A percentile compares a stretch with the other conserved stretches of the same genome.
Conservation (phyloP, 2,797 vertebrate genomes). For the Labroides dimidiatus region DNA sequence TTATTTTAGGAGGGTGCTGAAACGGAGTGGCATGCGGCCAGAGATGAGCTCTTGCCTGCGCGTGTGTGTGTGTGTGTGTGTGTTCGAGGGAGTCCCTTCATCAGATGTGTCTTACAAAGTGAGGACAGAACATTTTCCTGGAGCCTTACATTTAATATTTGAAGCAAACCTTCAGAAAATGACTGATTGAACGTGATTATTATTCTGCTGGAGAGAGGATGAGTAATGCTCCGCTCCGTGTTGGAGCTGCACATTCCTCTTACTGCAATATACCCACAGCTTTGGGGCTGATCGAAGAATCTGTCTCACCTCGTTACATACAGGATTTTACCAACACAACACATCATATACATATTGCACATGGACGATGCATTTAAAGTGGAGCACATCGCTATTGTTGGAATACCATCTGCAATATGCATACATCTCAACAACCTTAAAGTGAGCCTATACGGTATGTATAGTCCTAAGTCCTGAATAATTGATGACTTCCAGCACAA, state of each 20-base stretch:
- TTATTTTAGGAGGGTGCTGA: slow-evolving; percentile 57
- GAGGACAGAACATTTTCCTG: slow-evolving; percentile 40
- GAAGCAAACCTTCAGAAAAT: slow-evolving; percentile 38
- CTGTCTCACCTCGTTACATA: slow-evolving; percentile 11
- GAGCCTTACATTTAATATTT: slow-evolving; percentile 42
- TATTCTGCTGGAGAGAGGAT: slow-evolving; percentile 6
- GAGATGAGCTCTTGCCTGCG: slow-evolving; percentile 45
- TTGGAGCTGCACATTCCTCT: slow-evolving; percentile 20
- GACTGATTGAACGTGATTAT: slow-evolving; percentile 41
- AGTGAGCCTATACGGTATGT: slow-evolving; percentile 28
- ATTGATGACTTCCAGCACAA: slow-evolving; percentile 67
- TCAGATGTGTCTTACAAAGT: slow-evolving; percentile 46
- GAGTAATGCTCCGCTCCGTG: slow-evolving; percentile 26
- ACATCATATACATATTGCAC: slow-evolving; percentile 22
- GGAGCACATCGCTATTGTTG: slow-evolving; percentile 14
- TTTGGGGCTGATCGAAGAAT: slow-evolving; percentile 32
- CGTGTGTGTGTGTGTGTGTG: slow-evolving; percentile 12
- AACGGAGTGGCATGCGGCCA: slow-evolving; percentile 60
- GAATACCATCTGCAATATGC: slow-evolving; percentile 22
- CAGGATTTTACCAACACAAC: slow-evolving; percentile 3
- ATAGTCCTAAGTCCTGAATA: slow-evolving; percentile 68
- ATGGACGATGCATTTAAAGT: slow-evolving; percentile 23
- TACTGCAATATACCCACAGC: slow-evolving; percentile 12
- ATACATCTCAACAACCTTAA: slow-evolving; percentile 35
- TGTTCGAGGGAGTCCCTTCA: slow-evolving; percentile 31